Base-by-base conservation (phyloP, 2,113 vertebrate genomes). In the Caranx melampygus region DNA sequence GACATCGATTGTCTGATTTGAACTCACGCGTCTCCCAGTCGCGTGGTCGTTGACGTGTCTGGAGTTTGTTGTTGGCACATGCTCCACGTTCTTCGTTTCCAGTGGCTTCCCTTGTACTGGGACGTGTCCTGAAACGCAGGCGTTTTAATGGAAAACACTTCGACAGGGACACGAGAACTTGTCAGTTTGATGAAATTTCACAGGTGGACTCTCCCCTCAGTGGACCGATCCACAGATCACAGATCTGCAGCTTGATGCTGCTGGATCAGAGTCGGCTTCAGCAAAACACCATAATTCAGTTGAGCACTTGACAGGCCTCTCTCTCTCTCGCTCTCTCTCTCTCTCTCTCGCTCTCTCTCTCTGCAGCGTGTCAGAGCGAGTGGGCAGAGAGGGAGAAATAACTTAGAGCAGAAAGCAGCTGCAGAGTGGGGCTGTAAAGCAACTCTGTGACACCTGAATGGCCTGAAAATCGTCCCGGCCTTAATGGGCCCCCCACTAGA, bases 381-480 rank as follows among this genome's bases (percentile, higher is more conserved):
- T 40, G 61, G 75, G 47, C 16, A 20, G 0, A 37, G 35, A 34
- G 69, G 47, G 59, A 77, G 74, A 26, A 26, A 82, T 78, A 62
- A 85, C 55, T 80, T 72, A 40, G 26, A 62, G 77, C 82, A 78
- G 76, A 58, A 75, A 65, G 73, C 61, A 70, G 60, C 76, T 81
- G 54, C 4, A 14, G 63, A 74, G 64, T 49, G 85, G 85, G 78
- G 86, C 87, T 14, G 79, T 86, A 78, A 89, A 93, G 64, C 65
- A 90, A 10, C 5, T 35, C 77, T 34, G 64, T 80, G 82, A 86
- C 87, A 75, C 69, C 40, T 20, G 9, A 82, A 83, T 26, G 73
- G 72, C 76, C 72, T 55, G 20, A 72, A 88, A 91, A 91, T 90
- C 66, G 86, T 76, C 59, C 61, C 49, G 3, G 33, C 47, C 74